Evolutionary conservation across 2,113 vertebrate genomes (phyloP).

Genomic region (Limanda limanda): DNA sequence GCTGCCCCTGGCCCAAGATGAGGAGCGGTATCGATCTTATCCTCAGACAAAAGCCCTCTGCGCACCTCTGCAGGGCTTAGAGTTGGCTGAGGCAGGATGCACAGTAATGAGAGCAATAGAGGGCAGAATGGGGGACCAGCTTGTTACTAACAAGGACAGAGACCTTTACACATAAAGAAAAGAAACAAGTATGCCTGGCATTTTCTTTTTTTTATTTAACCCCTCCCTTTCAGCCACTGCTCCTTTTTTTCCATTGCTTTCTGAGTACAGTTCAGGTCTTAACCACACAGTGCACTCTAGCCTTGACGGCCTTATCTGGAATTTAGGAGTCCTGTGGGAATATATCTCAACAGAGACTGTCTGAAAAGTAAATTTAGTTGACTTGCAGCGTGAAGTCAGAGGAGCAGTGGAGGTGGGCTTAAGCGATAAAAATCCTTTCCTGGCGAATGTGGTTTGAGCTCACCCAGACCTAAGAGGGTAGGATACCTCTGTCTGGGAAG

Average conservation of each 20-base stretch:
- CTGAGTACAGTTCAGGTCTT: constrained; percentile 41
- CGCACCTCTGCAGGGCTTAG: constrained; percentile 65
- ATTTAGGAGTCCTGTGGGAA: constrained; percentile 41
- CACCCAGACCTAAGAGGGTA: constrained; percentile 28
- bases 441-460: not conserved
- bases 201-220: constrained; percentile 33
- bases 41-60: constrained; percentile 65
- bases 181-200: constrained; percentile 36
- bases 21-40: constrained; percentile 73
- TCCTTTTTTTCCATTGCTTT: not conserved
- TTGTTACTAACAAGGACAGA: constrained; percentile 62
- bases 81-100: constrained; percentile 57
- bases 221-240: constrained; percentile 7
- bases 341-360: constrained; percentile 40
- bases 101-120: constrained; percentile 71
- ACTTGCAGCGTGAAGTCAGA: constrained; percentile 46
- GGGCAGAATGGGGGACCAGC: constrained; percentile 43
- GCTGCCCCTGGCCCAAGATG: constrained; percentile 65
- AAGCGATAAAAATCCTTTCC: constrained; percentile 56
- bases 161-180: constrained; percentile 57
- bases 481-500: constrained; percentile 25
- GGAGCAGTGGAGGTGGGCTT: constrained; percentile 35
- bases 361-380: constrained; percentile 62
- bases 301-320: constrained; percentile 45
- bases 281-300: constrained; percentile 26